Evolutionary conservation across 2,888 invertebrate genomes (phyloP), one percentile per base, ranked within the genome.

Genomic region (Ochropacha duplaris): DNA sequence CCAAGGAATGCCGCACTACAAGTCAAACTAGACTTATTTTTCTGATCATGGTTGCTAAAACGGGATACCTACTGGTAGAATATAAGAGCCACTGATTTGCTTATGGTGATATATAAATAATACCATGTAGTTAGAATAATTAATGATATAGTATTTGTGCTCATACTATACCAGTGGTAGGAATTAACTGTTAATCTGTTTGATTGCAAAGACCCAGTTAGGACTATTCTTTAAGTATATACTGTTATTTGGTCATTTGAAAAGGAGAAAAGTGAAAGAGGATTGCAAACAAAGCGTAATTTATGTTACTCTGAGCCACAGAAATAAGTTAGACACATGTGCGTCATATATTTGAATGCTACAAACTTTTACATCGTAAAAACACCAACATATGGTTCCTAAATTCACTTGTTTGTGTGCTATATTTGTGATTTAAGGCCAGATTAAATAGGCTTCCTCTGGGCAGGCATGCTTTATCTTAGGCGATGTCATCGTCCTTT

Each of bases 1-100:
- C 78, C 74, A 68, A 85, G 89, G 91, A 92, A 92, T 92, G 91
- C 80, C 72, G 88, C 69, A 69, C 74, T 75, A 76, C 90, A 83
- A 88, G 83, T 86, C 86, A 76, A 71, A 69, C 74, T 76, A 66
- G 67, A 70, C 73, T 52, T 84, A 82, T 84, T 86, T 87, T 83
- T 84, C 78, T 83, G 72, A 80, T 77, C 74, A 77, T 76, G 74
- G 62, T 61, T 69, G 74, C 72, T 73, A 69, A 77, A 85, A 84
- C 83, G 79, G 83, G 87, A 79, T 78, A 67, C n/a, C n/a, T n/a
- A n/a, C 66, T 62, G 66, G 67, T 67, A 67, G 66, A 66, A 69
- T 68, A 54, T 26, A 49, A 39, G 54, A 49, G 34, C 36, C 51
- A 56, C 57, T 61, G 66, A 69, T 73, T 75, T 69, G 72, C 67